Conservation (phyloP, 2,113 vertebrate species). For the Isurus oxyrinchus region DNA sequence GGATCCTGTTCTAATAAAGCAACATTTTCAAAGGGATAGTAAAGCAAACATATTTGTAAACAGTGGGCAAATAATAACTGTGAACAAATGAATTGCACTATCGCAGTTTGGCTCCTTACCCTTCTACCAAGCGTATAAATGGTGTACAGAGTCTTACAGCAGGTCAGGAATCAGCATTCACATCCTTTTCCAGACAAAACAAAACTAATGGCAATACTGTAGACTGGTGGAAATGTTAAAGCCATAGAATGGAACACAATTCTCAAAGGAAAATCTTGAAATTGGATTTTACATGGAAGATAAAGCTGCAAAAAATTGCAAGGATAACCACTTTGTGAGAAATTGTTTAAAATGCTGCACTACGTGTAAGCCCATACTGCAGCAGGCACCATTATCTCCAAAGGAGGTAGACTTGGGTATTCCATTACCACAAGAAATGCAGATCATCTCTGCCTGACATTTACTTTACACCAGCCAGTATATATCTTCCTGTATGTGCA, state of each 20-base stretch:
- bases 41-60: neutral
- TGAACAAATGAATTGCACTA: neutral
- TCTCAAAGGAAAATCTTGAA: too few relatives aligned
- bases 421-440: conserved; percentile 15
- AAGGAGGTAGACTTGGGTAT: neutral
- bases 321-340: neutral
- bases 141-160: too few relatives aligned
- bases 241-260: neutral
- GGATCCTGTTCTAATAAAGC: neutral
- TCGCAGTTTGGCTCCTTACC: neutral
- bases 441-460: conserved; percentile 27
- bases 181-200: neutral
- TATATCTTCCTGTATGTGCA: neutral
- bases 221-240: neutral
- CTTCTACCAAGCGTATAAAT: neutral
- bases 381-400: neutral
- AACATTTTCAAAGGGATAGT: neutral
- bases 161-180: neutral
- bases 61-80: neutral
- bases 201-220: neutral
- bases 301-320: neutral
- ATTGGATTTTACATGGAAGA: neutral
- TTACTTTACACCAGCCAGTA: neutral
- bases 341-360: neutral
- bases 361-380: neutral